Evolutionary conservation across 1,140 invertebrate species (phyloP).

Genomic region (Micrasema longulum): DNA sequence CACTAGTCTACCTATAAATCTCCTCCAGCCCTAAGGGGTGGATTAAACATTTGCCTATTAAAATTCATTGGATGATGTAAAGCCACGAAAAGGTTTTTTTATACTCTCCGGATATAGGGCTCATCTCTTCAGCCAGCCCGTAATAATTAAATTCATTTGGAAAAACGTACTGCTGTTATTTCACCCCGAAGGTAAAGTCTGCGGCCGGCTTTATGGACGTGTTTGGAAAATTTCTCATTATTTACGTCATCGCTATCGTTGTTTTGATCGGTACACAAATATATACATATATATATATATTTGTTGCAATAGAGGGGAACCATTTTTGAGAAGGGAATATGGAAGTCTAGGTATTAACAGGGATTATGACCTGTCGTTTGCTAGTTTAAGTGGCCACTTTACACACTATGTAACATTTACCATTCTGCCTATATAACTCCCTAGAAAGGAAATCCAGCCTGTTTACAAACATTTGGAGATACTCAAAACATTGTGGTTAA

Average conservation of each 20-base stretch:
- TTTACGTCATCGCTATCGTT: neutral
- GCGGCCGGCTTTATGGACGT: slow-evolving; percentile 16
- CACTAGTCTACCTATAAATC: slow-evolving; percentile 9
- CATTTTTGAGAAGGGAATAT: too few species aligned
- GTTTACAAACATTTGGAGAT: too few species aligned
- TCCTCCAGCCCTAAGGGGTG: neutral
- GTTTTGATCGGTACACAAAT: too few species aligned
- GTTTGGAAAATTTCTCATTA: slow-evolving; percentile 16
- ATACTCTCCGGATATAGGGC: slow-evolving; percentile 12
- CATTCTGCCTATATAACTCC: too few species aligned
- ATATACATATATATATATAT: too few species aligned
- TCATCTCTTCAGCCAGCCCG: slow-evolving; percentile 26
- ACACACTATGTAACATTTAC: too few species aligned
- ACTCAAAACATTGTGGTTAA: too few species aligned
- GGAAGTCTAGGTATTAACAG: too few species aligned
- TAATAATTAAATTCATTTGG: slow-evolving; percentile 39
- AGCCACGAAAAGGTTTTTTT: slow-evolving; percentile 26
- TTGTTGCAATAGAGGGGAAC: too few species aligned
- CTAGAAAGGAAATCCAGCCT: too few species aligned
- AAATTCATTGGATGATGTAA: slow-evolving; percentile 40
- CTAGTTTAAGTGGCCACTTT: too few species aligned
- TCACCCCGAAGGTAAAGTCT: neutral
- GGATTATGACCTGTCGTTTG: too few species aligned
- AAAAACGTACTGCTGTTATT: slow-evolving; percentile 5
- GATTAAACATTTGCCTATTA: slow-evolving; percentile 40